phyloP scores from a whole-genome alignment of 2,113 vertebrate species.

The Myocastor coypus region DNA sequence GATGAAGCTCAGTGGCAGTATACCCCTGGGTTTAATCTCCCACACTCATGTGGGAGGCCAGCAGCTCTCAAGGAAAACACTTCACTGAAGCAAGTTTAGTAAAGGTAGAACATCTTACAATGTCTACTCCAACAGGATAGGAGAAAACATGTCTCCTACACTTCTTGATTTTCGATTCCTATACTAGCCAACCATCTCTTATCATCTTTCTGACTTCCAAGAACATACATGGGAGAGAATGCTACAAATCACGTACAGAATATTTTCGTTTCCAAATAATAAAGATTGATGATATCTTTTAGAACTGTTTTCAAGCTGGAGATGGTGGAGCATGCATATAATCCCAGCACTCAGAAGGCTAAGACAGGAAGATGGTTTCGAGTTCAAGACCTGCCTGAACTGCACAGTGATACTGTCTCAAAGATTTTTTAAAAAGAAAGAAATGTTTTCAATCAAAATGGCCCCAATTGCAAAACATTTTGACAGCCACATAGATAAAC shows the following conservation, averaged over 20 bases:
- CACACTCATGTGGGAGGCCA: rapidly evolving
- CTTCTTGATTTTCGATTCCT: background rate
- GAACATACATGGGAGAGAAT: background rate
- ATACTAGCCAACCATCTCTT: background rate
- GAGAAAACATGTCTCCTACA: background rate
- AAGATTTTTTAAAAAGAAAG: constrained; percentile 44
- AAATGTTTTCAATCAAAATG: constrained; percentile 43
- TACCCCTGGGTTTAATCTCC: background rate
- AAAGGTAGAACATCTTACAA: background rate
- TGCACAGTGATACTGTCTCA: too few species aligned
- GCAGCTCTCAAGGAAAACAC: background rate
- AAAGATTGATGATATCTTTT: constrained; percentile 1
- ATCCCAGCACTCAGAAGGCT: too few species aligned
- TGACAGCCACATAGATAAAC: background rate
- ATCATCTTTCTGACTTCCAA: background rate
- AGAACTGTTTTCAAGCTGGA: constrained; percentile 25
- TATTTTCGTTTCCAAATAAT: background rate
- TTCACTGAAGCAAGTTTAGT: background rate
- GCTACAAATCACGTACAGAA: background rate
- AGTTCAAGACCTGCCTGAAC: too few species aligned
- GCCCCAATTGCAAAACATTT: constrained; percentile 25
- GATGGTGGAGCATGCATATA: too few species aligned
- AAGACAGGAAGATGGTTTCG: too few species aligned
- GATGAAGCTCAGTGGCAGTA: background rate
- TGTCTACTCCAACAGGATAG: background rate